Evolutionary conservation across 2,113 vertebrate genomes (phyloP), one percentile per base, ranked within the genome.

Genomic region (Pterocles burchelli): DNA sequence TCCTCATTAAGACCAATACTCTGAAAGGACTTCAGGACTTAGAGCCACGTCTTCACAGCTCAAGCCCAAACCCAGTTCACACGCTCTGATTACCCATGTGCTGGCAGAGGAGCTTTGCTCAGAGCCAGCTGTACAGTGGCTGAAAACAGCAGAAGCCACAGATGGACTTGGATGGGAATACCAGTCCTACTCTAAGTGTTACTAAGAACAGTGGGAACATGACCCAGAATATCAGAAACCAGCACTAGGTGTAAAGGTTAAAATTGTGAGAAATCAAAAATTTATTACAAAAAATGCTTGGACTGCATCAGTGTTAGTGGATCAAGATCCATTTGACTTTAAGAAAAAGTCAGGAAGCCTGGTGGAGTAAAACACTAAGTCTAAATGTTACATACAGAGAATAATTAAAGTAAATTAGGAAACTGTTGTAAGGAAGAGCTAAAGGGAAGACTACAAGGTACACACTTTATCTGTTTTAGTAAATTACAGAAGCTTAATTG

Each of bases 271-370:
- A 62, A 79, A 76, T 79, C 7, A 36, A 88, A 73, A 76, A 66
- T 21, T 33, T 10, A 9, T 76, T 65, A 21, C 2, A 65, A 51
- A 91, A 90, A 90, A 41, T 72, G 21, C 7, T 72, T 75, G 55
- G 43, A 49, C 19, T 38, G 5, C 21, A 67, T 29, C 0, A 0
- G 4, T 71, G 12, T n/a, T 34, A 41, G 33, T 36, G 45, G 33
- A 73, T 48, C 45, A 65, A 20, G 16, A 63, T 68, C 15, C 34
- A 49, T 41, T 4, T 31, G 19, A 52, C 28, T 18, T n/a, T 20
- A 65, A 46, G 19, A 66, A 76, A 92, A 66, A 58, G 15, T 14
- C 29, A 71, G 18, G 33, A 89, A 87, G 8, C 34, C 26, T 72
- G 17, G 11, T 58, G 36, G 34, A 57, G 25, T 46, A 29, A 85